These are phyloP conservation scores for Trisateles emortualis DNA, from an alignment of 2,888 invertebrate species.

Conservation along the genomic window DNA sequence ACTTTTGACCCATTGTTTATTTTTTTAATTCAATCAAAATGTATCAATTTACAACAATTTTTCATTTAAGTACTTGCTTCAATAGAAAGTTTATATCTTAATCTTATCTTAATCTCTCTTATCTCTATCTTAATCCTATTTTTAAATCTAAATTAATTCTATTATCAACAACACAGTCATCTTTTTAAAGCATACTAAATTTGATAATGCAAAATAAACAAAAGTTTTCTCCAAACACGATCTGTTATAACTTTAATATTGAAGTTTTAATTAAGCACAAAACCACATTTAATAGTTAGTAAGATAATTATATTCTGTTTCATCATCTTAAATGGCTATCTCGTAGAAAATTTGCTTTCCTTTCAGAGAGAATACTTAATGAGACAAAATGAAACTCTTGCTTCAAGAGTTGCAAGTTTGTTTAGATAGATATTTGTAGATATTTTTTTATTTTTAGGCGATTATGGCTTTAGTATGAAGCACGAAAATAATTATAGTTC, in stretches of 20 bases:
- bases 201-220: slow-evolving; percentile 18
- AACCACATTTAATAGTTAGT: slow-evolving; percentile 28
- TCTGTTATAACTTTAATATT: slow-evolving; percentile 19
- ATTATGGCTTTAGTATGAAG: too few species aligned
- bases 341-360: slow-evolving; percentile 12
- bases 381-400: slow-evolving; percentile 1
- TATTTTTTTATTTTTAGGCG: too few species aligned
- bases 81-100: too few species aligned
- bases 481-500: too few species aligned
- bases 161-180: not conserved
- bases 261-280: slow-evolving; percentile 30
- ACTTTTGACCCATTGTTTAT: too few species aligned
- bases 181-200: slow-evolving; percentile 14
- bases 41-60: too few species aligned
- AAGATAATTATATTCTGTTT: slow-evolving; percentile 33
- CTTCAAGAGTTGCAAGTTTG: not conserved
- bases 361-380: slow-evolving; percentile 27
- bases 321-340: slow-evolving; percentile 24
- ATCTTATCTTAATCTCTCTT: too few species aligned
- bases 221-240: slow-evolving; percentile 3
- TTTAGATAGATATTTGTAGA: not conserved
- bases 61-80: too few species aligned
- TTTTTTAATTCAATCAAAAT: too few species aligned
- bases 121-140: too few species aligned
- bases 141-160: too few species aligned